A percentile compares a stretch with the other conserved stretches of the same genome.
Evolutionary conservation across 2,888 invertebrate species (phyloP).

Genomic region (Selenia dentaria): DNA sequence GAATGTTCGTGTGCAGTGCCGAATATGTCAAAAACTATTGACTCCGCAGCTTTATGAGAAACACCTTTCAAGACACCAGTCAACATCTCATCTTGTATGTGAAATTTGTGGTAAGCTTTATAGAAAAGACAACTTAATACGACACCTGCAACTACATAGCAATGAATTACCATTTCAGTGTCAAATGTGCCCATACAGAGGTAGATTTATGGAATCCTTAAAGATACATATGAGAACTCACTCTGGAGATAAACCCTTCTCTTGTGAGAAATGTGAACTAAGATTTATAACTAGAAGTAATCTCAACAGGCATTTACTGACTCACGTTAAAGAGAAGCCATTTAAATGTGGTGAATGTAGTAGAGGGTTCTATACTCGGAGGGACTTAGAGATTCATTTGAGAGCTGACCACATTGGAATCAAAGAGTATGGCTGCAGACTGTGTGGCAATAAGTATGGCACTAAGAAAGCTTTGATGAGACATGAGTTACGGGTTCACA

Average conservation of each 20-base stretch:
- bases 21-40: slow-evolving; percentile 41
- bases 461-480: slow-evolving; percentile 61
- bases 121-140: slow-evolving; percentile 57
- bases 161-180: slow-evolving; percentile 59
- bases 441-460: slow-evolving; percentile 63
- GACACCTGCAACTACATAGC: slow-evolving; percentile 56
- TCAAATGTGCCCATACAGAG: slow-evolving; percentile 57
- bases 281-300: slow-evolving; percentile 61
- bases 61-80: slow-evolving; percentile 46
- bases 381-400: slow-evolving; percentile 57
- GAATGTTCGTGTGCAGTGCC: slow-evolving; percentile 38
- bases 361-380: slow-evolving; percentile 55
- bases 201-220: slow-evolving; percentile 56
- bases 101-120: slow-evolving; percentile 63
- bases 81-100: slow-evolving; percentile 53
- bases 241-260: slow-evolving; percentile 59
- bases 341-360: slow-evolving; percentile 59
- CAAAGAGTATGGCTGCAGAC: slow-evolving; percentile 53
- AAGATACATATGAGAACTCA: slow-evolving; percentile 61
- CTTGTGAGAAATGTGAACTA: slow-evolving; percentile 58
- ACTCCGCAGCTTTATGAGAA: slow-evolving; percentile 47
- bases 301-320: slow-evolving; percentile 60
- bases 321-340: slow-evolving; percentile 56
- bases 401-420: slow-evolving; percentile 59
- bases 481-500: slow-evolving; percentile 63